Conservation (phyloP, 2,888 invertebrate species). For the Alloplasta piceator region DNA sequence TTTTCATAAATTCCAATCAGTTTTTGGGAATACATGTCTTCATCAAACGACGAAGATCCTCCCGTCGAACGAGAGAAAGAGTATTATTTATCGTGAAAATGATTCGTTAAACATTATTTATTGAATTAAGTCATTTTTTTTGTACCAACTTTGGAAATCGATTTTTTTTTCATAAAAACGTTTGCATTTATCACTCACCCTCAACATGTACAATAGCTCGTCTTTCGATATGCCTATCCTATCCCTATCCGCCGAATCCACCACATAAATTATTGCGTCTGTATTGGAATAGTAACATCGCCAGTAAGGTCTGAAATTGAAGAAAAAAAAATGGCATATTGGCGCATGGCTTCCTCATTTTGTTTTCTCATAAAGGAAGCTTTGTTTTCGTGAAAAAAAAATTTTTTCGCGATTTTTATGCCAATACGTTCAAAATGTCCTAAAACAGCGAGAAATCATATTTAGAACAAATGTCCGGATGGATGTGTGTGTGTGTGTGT, state of each 20-base stretch:
- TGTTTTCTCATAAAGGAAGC: no score
- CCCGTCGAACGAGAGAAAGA: not conserved
- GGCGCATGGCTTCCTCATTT: no score
- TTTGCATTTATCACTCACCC: constrained; percentile 86
- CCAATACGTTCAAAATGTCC: no score
- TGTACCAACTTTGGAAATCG: not conserved
- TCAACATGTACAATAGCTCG: constrained; percentile 97
- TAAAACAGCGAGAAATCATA: no score
- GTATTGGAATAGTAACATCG: constrained; percentile 99
- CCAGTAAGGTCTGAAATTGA: constrained; percentile 96
- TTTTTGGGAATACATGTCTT: constrained; percentile 12
- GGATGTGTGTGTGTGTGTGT: no score
- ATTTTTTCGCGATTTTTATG: no score
- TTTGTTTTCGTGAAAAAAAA: no score
- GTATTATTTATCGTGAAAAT: constrained; percentile 6
- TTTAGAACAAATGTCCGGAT: no score
- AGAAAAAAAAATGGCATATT: constrained; percentile 21
- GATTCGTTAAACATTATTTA: not conserved
- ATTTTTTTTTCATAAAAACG: not conserved
- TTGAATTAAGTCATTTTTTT: constrained; percentile 34
- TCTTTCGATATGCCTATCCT: constrained; percentile 99
- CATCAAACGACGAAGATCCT: constrained; percentile 5
- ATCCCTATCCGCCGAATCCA: constrained; percentile 99
- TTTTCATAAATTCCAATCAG: not conserved
- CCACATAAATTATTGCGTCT: constrained; percentile 99